Evolutionary conservation across 1,140 invertebrate genomes (phyloP), one percentile per base, ranked within the genome.

Genomic region (Fopius arisanus): DNA sequence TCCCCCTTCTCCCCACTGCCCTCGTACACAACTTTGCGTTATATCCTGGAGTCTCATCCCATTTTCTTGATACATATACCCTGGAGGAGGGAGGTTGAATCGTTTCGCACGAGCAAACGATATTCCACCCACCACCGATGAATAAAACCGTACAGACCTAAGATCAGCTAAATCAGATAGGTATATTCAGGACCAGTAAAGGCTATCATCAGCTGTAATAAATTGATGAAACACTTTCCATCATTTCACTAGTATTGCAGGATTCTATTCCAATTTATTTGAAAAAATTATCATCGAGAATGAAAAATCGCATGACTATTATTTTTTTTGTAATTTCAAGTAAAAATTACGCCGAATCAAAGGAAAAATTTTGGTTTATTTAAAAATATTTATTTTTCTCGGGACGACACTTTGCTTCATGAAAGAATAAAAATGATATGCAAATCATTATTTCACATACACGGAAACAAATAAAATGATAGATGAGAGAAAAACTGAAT

Each of bases 1-100:
- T 83, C 83, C 78, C 74, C 75, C 31, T 33, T 7, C 14, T 21
- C 29, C 70, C 33, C 33, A 40, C 48, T 14, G 19, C n/a, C 21
- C 48, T 48, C 43, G 16, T 48, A 48, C 43, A 48, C 43, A 48
- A 48, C 43, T 48, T 48, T 48, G 43, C 43, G 43, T 48, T 48
- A 66, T 77, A 72, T 72, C 65, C 74, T 70, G 68, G 67, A 54
- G 62, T 67, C 72, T 62, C 43, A 59, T 66, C 77, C 65, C 63
- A 59, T 72, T 69, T 73, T 59, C 41, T 68, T 59, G 54, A 59
- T 59, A 51, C 43, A 51, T 51, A 59, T 59, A 59, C 54, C 74
- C 69, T 43, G 70, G 31, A 63, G 43, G 43, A 48, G 43, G 43
- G 43, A 7, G 43, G 43, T 37, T 12, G 37, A 40, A 37, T 66